Evolutionary conservation across 2,113 vertebrate species (phyloP).

Genomic region (Aphyosemion australe): DNA sequence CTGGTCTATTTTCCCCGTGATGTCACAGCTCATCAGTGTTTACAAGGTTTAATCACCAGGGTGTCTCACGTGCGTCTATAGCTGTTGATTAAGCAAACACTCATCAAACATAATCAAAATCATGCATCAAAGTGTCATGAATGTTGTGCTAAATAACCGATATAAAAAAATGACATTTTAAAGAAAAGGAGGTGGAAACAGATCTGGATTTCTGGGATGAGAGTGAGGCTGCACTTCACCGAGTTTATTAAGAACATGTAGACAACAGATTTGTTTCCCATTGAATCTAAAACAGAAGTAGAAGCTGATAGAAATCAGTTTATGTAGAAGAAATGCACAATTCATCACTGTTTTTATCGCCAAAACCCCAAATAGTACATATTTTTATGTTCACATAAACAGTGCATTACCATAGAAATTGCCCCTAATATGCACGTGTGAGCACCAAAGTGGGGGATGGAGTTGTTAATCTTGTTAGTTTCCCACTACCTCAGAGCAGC

Average conservation of each 20-base stretch:
- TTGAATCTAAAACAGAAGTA: constrained; percentile 44
- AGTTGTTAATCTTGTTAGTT: constrained; percentile 74
- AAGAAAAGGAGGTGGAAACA: constrained; percentile 22
- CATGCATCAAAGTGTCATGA: constrained; percentile 3
- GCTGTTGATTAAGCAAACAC: constrained; percentile 8
- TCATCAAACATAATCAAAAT: constrained; percentile 21
- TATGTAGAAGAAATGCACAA: constrained; percentile 31
- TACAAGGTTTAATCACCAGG: neutral
- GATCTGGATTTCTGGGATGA: constrained; percentile 42
- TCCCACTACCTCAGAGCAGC: constrained; percentile 42
- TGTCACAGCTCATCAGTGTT: constrained; percentile 1
- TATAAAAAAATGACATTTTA: constrained; percentile 3
- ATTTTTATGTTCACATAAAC: constrained; percentile 68
- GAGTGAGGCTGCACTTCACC: constrained; percentile 49
- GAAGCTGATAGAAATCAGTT: constrained; percentile 66
- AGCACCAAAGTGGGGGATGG: constrained; percentile 53
- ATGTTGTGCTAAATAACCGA: constrained; percentile 1
- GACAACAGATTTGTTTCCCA: constrained; percentile 73
- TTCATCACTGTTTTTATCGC: constrained; percentile 58
- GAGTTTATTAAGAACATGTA: constrained; percentile 65
- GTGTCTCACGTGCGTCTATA: constrained; percentile 3
- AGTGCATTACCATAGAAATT: constrained; percentile 76
- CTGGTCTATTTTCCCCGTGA: constrained; percentile 1
- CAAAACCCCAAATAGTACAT: constrained; percentile 65
- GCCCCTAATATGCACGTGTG: constrained; percentile 60